phyloP scores from a whole-genome alignment of 2,888 invertebrate species.

The Aphidoletes aphidimyza region DNA sequence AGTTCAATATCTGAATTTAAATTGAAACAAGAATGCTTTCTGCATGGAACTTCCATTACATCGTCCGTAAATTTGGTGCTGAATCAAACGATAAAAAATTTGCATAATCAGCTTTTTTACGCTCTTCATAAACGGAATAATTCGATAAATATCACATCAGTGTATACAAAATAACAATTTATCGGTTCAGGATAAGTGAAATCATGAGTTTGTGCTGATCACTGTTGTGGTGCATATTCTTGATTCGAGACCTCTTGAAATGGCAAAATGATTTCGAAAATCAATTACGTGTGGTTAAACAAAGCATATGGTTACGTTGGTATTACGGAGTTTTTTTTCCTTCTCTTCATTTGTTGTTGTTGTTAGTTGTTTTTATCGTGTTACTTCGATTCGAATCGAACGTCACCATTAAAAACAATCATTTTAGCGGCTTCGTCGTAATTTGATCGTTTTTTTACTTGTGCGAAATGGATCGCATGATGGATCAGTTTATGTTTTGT shows the following conservation, averaged over 20 bases:
- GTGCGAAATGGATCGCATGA: slow-evolving; percentile 50
- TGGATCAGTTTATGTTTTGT: slow-evolving; percentile 53
- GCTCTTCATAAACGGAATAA: too few species aligned
- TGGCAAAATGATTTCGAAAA: slow-evolving; percentile 20
- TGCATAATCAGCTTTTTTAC: too few species aligned
- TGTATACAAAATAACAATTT: not conserved
- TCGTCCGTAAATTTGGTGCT: too few species aligned
- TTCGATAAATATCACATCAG: not conserved
- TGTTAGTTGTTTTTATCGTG: not conserved
- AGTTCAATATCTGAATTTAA: too few species aligned
- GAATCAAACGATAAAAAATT: too few species aligned
- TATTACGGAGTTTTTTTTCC: slow-evolving; percentile 20
- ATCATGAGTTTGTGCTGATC: not conserved
- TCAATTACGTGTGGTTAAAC: slow-evolving; percentile 51
- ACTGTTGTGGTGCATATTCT: not conserved
- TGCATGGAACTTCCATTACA: too few species aligned
- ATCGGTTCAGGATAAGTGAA: not conserved
- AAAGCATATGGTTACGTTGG: slow-evolving; percentile 41
- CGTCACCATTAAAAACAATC: slow-evolving; percentile 50
- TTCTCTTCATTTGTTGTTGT: not conserved
- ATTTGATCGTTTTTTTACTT: slow-evolving; percentile 5
- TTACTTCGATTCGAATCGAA: not conserved
- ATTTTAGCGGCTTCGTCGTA: slow-evolving; percentile 54
- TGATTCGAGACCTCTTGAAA: not conserved
- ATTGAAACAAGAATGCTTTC: too few species aligned